Conservation (phyloP, 2,113 vertebrate genomes). For the Trematomus loennbergii region DNA sequence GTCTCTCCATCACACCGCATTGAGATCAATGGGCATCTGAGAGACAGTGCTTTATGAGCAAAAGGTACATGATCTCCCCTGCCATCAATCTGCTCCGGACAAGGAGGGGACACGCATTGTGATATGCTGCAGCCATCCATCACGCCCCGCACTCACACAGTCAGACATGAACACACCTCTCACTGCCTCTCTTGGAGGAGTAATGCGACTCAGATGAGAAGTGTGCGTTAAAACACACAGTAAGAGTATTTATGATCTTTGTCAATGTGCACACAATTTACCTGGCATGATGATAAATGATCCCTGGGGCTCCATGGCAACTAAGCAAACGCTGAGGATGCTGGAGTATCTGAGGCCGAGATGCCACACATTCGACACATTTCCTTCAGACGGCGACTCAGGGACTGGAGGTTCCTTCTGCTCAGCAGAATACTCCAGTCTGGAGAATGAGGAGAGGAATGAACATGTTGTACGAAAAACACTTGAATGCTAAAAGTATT, state of each 20-base stretch:
- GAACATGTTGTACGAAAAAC: background rate
- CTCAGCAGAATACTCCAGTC: conserved; percentile 98
- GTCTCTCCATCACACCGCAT: conserved; percentile 72
- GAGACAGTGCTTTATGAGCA: conserved; percentile 75
- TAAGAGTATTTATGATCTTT: conserved; percentile 14
- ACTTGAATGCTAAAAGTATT: background rate
- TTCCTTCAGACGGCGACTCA: conserved; percentile 96
- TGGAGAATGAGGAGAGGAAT: conserved; percentile 66
- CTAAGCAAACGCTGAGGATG: conserved; percentile 96
- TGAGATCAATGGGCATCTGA: conserved; percentile 74
- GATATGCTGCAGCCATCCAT: conserved; percentile 70
- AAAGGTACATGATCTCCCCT: conserved; percentile 65
- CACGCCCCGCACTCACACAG: conserved; percentile 27
- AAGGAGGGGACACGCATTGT: conserved; percentile 58
- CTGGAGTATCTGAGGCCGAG: conserved; percentile 95
- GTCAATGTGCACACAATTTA: conserved; percentile 61
- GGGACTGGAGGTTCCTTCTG: conserved; percentile 94
- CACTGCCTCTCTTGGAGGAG: background rate
- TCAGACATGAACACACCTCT: conserved; percentile 20
- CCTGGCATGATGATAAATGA: conserved; percentile 99
- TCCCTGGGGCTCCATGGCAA: conserved; percentile 97
- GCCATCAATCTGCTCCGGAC: conserved; percentile 76
- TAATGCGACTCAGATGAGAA: conserved; percentile 6
- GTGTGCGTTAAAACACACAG: conserved; percentile 17
- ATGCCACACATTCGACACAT: conserved; percentile 99